These are phyloP conservation scores for Drosophila sulfurigaster DNA, from an alignment of 1,140 invertebrate genomes.

Conservation along the genomic window DNA sequence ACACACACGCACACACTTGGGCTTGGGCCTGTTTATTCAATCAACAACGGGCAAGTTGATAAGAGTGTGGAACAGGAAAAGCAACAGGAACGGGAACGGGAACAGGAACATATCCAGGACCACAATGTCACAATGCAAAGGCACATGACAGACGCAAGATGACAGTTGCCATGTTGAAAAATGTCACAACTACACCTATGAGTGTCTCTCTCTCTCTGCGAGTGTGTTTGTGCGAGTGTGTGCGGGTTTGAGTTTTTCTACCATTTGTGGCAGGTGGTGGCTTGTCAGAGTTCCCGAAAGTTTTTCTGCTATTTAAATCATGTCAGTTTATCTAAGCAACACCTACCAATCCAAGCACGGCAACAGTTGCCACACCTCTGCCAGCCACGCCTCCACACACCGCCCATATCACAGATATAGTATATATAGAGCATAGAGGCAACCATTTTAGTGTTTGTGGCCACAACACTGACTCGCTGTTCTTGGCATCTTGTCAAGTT, in stretches of 20 bases:
- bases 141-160: conserved; percentile 78
- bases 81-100: conserved; percentile 14
- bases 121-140: conserved; percentile 73
- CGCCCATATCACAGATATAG: not conserved
- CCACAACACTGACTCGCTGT: conserved; percentile 60
- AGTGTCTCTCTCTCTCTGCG: not conserved
- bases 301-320: conserved; percentile 83
- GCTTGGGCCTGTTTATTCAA: conserved; percentile 75
- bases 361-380: conserved; percentile 76
- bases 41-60: conserved; percentile 65
- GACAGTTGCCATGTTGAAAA: conserved; percentile 79
- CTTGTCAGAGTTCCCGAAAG: conserved; percentile 63
- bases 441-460: conserved; percentile 32
- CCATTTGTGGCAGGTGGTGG: conserved; percentile 58
- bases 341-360: conserved; percentile 39
- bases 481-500: conserved; percentile 80
- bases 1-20: conserved; percentile 32
- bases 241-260: conserved; percentile 33
- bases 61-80: conserved; percentile 30
- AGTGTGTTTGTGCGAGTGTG: conserved; percentile 11
- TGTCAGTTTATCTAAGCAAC: conserved; percentile 81
- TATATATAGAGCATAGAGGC: conserved; percentile 8
- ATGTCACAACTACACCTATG: conserved; percentile 56
- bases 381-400: conserved; percentile 27
- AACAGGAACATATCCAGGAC: conserved; percentile 26